Evolutionary conservation across 35 echinoderm and acorn worm species (phyloP).

Genomic region (Heliocidaris erythrogramma): DNA sequence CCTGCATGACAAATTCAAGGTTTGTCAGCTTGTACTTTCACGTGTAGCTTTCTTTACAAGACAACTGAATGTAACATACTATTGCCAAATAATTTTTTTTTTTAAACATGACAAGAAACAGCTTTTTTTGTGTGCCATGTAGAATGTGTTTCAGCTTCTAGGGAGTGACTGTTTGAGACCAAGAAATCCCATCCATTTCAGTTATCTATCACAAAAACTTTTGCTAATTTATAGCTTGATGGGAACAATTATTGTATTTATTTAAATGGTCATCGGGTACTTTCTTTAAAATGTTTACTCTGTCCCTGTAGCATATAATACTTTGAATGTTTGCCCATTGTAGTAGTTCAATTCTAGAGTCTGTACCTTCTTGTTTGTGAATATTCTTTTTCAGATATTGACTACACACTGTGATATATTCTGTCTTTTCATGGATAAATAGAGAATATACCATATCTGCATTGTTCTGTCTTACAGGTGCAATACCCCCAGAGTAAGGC

Average conservation of each 20-base stretch:
- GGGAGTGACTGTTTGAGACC: too few relatives aligned
- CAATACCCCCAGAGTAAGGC: slow-evolving; percentile 99
- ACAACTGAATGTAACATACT: too few relatives aligned
- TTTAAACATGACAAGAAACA: too few relatives aligned
- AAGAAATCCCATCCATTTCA: background rate
- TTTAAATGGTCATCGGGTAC: background rate
- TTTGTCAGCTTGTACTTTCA: background rate
- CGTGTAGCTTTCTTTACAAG: too few relatives aligned
- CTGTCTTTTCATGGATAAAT: background rate
- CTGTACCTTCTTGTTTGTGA: background rate
- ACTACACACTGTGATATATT: background rate
- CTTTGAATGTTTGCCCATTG: background rate
- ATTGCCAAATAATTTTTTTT: too few relatives aligned
- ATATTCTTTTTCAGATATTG: background rate
- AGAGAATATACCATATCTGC: background rate
- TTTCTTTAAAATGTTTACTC: background rate
- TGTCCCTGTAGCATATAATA: background rate
- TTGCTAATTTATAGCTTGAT: background rate
- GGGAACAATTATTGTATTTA: background rate
- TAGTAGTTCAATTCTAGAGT: background rate
- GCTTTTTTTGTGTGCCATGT: background rate
- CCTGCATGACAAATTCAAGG: slow-evolving; percentile 99
- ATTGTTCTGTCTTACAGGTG: slow-evolving; percentile 52
- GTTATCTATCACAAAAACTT: background rate
- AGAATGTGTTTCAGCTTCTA: background rate